Conservation (phyloP, 1,140 invertebrate species). For the Acyrthosiphon pisum region DNA sequence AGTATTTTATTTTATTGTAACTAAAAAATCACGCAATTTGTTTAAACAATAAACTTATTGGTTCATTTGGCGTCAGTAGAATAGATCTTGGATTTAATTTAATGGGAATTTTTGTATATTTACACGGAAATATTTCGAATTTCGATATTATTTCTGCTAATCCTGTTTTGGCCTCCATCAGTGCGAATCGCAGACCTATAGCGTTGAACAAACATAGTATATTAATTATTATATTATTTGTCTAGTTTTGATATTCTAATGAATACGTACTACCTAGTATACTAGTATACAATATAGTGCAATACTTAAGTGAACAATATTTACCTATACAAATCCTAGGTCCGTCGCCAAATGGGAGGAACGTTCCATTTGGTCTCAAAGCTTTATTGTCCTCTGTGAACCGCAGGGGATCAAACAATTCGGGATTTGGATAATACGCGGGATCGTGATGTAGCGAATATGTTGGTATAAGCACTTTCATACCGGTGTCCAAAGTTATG, state of each 20-base stretch:
- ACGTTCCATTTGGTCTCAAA: conserved; percentile 64
- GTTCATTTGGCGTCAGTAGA: conserved; percentile 57
- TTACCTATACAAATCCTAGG: conserved; percentile 79
- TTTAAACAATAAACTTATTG: conserved; percentile 54
- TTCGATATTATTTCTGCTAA: conserved; percentile 62
- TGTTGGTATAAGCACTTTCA: conserved; percentile 69
- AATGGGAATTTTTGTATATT: conserved; percentile 57
- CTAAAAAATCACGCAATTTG: neutral
- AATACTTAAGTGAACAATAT: neutral
- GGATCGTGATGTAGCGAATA: conserved; percentile 69
- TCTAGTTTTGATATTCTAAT: neutral
- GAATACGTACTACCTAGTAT: neutral
- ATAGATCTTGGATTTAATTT: conserved; percentile 55
- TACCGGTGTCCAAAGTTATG: conserved; percentile 70
- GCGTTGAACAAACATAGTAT: neutral
- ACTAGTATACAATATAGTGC: neutral
- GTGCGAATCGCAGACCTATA: conserved; percentile 64
- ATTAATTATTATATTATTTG: neutral
- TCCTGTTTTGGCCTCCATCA: conserved; percentile 67
- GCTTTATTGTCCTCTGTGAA: conserved; percentile 66
- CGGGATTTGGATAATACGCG: conserved; percentile 67
- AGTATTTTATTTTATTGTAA: neutral
- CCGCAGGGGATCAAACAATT: conserved; percentile 68
- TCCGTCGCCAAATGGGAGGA: conserved; percentile 80
- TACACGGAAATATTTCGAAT: conserved; percentile 54